phyloP scores from a whole-genome alignment of 2,888 invertebrate genomes.

The Nycteola revayana region DNA sequence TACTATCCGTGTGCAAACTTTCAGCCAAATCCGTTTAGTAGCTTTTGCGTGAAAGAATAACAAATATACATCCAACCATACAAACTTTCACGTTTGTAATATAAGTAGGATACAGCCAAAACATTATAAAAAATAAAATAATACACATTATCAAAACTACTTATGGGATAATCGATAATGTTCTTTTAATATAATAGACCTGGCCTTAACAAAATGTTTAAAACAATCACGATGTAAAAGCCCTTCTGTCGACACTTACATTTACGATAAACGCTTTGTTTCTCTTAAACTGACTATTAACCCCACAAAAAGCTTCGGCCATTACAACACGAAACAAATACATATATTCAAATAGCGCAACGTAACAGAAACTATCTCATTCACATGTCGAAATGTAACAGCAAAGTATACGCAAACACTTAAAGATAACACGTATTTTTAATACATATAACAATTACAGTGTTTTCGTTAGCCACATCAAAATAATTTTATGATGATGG shows the following conservation, averaged over 20 bases:
- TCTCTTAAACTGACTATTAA: constrained; percentile 20
- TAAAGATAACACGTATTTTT: not conserved
- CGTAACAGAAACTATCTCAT: constrained; percentile 9
- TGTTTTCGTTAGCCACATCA: constrained; percentile 42
- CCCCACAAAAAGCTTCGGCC: constrained; percentile 16
- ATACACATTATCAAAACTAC: too few relatives aligned
- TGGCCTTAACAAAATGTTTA: constrained; percentile 27
- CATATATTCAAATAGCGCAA: constrained; percentile 6
- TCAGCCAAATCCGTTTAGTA: too few relatives aligned
- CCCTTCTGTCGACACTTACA: constrained; percentile 28
- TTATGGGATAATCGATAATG: too few relatives aligned
- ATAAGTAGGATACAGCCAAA: too few relatives aligned
- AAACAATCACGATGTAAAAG: constrained; percentile 29
- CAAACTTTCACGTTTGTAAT: too few relatives aligned
- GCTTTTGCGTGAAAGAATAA: too few relatives aligned
- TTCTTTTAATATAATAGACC: too few relatives aligned
- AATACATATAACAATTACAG: constrained; percentile 25
- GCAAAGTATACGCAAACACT: too few relatives aligned
- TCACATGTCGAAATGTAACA: too few relatives aligned
- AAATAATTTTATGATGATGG: constrained; percentile 36
- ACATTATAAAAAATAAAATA: too few relatives aligned
- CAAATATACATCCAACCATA: too few relatives aligned
- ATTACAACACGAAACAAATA: constrained; percentile 8
- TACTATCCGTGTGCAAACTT: too few relatives aligned
- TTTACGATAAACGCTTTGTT: constrained; percentile 22